Conservation (phyloP, 2,888 invertebrate genomes). For the Iselma pallidipennis region DNA sequence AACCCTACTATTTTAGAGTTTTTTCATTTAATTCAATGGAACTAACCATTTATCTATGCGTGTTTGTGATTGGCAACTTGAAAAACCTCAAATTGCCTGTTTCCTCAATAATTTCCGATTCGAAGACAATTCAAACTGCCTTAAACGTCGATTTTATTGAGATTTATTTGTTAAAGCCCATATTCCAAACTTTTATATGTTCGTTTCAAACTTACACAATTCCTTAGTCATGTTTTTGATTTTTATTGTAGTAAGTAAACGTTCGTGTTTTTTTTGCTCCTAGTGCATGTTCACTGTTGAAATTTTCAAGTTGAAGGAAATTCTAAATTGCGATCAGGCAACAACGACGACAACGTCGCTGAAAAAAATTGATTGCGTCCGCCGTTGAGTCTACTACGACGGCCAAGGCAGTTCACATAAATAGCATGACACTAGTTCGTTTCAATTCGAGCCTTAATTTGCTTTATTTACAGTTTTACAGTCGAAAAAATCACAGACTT, state of each 20-base stretch:
- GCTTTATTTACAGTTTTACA: conserved; percentile 4
- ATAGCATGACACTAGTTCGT: neutral
- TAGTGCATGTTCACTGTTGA: neutral
- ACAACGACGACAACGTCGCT: neutral
- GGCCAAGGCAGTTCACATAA: neutral
- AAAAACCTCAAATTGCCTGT: neutral
- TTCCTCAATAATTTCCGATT: neutral
- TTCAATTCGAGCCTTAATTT: neutral
- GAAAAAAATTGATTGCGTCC: conserved; percentile 1
- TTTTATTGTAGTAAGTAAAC: no score
- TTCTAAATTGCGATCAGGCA: neutral
- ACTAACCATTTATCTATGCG: neutral
- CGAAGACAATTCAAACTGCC: neutral
- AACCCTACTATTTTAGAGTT: no score
- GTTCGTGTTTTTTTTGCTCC: no score
- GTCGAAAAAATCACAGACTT: conserved; percentile 1
- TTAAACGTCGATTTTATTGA: neutral
- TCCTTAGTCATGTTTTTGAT: neutral
- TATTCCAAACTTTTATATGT: neutral
- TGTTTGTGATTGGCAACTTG: neutral
- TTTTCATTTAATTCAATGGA: neutral
- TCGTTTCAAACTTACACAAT: neutral
- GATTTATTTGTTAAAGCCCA: neutral
- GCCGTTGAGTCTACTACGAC: neutral
- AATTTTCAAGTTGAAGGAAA: neutral